Evolutionary conservation across 2,797 vertebrate genomes (phyloP), one percentile per base, ranked within the genome.

Genomic region (Clamator glandarius): DNA sequence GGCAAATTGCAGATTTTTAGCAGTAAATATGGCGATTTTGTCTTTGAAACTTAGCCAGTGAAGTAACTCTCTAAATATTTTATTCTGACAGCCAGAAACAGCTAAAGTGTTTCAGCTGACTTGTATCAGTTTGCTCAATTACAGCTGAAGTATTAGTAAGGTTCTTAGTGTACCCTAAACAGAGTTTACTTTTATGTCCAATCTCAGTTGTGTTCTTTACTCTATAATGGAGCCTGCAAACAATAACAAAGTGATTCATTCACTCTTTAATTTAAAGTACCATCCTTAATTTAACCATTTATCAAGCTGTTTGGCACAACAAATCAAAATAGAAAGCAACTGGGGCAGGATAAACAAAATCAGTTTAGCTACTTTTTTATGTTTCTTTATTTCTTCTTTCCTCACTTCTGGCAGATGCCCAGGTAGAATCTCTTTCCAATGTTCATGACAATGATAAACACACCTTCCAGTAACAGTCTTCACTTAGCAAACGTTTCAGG

Each of bases 1-100:
- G 77, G 52, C 33, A 78, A 93, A 96, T 20, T 96, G 84, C 91
- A 95, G 78, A 92, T 89, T 35, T 69, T 61, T 2, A 68, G 54
- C 21, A 66, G 44, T 33, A 77, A 93, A 95, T 92, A 23, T 13
- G 44, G 17, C 16, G 55, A 9, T 70, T 79, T 69, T 78, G 25
- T n/a, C 61, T 82, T 92, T 87, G 41, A 84, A 52, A 80, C 61
- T 61, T 75, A 78, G 31, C 76, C 6, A 3, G 23, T 81, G 33
- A 88, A 89, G 59, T 66, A 48, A 6, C 13, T 66, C 25, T 51
- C n/a, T 58, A 36, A 42, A 24, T 69, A 39, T 70, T 54, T 88
- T 79, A 21, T 85, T 95, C 78, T 87, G 82, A 84, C 75, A 94
- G 64, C 31, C 51, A 78, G 82, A 85, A 94, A 44, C 26, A 88